Evolutionary conservation across 2,113 vertebrate species (phyloP), one percentile per base, ranked within the genome.

Genomic region (Anhinga rufa): DNA sequence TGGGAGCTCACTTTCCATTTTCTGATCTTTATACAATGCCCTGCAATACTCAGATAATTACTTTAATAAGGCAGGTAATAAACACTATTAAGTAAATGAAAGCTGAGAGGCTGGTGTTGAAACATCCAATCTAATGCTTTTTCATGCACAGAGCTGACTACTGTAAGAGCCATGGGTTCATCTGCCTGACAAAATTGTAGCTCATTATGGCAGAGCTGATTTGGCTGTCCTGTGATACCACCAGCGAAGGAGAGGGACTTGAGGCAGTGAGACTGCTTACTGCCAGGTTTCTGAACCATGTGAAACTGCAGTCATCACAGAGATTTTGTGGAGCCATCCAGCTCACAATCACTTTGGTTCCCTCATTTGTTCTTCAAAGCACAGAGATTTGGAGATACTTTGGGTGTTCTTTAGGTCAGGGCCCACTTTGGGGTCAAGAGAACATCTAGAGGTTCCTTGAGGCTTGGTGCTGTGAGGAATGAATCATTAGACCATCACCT

Each of bases 51-150:
- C 74, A 78, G 40, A 77, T 92, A 92, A 95, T 95, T 83, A 92
- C 64, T 86, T 92, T 87, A 94, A 93, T 89, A 74, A 91, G 77
- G 85, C 34, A 89, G 69, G 85, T 95, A 92, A 76, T 52, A 95
- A 95, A 91, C 55, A 86, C 51, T 62, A 48, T 76, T 78, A 91
- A 82, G 74, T 60, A 92, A 91, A 89, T 86, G 71, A 77, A 89
- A 94, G 57, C 48, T 76, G 90, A 94, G 52, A 84, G 57, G 21
- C n/a, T 86, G 44, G 12, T 72, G 68, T 79, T 92, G 84, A 93
- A 90, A 81, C 46, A 81, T n/a, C 60, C 44, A 44, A 26, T 49
- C 38, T 85, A 69, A 94, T 78, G 77, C 19, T 88, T 75, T 68
- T 68, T 46, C 62, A 54, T 40, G 44, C 55, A 70, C 49, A 88